Evolutionary conservation across 2,888 invertebrate species (phyloP), one percentile per base, ranked within the genome.

Genomic region (Charanyca ferruginea): DNA sequence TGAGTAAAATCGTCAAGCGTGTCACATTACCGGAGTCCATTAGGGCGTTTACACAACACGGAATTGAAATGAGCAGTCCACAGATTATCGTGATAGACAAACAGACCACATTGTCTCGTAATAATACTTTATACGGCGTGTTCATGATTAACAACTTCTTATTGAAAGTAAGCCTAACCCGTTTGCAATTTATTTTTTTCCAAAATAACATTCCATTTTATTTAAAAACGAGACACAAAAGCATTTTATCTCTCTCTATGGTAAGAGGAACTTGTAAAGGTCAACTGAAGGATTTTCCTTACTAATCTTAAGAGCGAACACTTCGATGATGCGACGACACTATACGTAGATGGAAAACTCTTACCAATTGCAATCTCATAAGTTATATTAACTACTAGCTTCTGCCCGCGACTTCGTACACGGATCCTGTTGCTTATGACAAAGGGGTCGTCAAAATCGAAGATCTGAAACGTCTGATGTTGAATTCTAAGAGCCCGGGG

Each of bases 1-100:
- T 95, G 94, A 94, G 94, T 94, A 94, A 93, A 95, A 95, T 95
- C 95, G 95, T 95, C 95, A 95, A 95, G 95, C 95, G 95, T 95
- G 94, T 95, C 95, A 94, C 95, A 94, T 95, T 95, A 95, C 95
- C 91, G 89, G 90, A 84, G 86, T 89, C 94, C 95, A 95, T 95
- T 95, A 95, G 93, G 94, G 93, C 93, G 92, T 95, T 95, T 95
- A 95, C 93, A 95, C 93, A 94, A 95, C 93, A 92, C 92, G 91
- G 92, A 94, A 95, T 95, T 94, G 95, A 94, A 95, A 94, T 94
- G 92, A 92, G 92, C 92, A 91, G 92, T 90, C 94, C 92, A 92
- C 94, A 94, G 95, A 94, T 94, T 95, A 95, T 94, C 93, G 90
- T 94, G 94, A 95, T 94, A 95, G 93, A 92, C 94, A 93, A 94